A percentile compares a stretch with the other conserved stretches of the same genome.
phyloP scores from a whole-genome alignment of 2,888 invertebrate genomes.

The Chelonus formosanus region DNA sequence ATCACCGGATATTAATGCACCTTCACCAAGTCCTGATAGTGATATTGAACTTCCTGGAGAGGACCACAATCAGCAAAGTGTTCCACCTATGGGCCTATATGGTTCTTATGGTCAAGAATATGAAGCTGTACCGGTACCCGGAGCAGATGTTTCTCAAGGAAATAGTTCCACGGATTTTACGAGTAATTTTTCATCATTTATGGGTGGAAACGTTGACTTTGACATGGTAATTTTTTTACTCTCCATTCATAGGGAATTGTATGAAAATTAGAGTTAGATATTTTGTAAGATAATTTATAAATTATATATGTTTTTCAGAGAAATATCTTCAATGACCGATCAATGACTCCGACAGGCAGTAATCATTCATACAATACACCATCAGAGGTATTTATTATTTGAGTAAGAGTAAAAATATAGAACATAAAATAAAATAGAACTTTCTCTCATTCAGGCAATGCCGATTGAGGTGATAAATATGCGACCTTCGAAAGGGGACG shows the following conservation, averaged over 20 bases:
- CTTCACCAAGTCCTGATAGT: conserved; percentile 84
- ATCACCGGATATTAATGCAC: conserved; percentile 72
- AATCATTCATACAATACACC: conserved; percentile 57
- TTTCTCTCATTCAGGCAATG: conserved; percentile 59
- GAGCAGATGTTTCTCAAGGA: conserved; percentile 51
- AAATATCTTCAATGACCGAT: conserved; percentile 59
- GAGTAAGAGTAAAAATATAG: neutral
- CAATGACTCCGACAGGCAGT: conserved; percentile 51
- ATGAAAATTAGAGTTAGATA: neutral
- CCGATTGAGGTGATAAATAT: conserved; percentile 71
- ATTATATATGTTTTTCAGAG: conserved; percentile 51
- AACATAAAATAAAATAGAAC: neutral
- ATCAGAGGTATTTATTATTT: conserved; percentile 52
- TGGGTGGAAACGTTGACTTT: conserved; percentile 73
- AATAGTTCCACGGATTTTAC: conserved; percentile 56
- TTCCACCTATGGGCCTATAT: conserved; percentile 60
- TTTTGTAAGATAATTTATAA: neutral
- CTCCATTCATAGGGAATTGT: neutral
- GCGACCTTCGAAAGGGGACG: conserved; percentile 62
- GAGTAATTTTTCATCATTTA: conserved; percentile 74
- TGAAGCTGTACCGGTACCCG: conserved; percentile 57
- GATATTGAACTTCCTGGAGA: conserved; percentile 79
- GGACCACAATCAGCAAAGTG: conserved; percentile 49
- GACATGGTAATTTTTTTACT: conserved; percentile 59
- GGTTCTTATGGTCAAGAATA: conserved; percentile 61